Conservation (phyloP, 2,113 vertebrate genomes). For the Gila orcuttii region DNA sequence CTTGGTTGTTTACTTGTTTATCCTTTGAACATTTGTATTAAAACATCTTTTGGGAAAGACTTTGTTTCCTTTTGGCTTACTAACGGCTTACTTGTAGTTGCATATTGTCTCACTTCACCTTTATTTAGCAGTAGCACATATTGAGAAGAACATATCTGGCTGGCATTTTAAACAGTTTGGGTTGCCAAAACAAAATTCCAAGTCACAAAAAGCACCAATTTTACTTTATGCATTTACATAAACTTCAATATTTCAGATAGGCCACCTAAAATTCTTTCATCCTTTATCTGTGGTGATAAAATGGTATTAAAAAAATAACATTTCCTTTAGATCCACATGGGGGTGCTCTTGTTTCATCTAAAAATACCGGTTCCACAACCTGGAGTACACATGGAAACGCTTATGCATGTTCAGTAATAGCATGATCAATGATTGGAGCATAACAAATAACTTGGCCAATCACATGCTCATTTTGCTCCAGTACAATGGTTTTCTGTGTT, state of each 20-base stretch:
- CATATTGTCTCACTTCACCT: background rate
- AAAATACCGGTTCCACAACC: constrained; percentile 6
- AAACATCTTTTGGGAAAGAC: constrained; percentile 57
- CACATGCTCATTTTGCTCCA: background rate
- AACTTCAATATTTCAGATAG: background rate
- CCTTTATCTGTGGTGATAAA: background rate
- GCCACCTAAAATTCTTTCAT: background rate
- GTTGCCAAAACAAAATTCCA: background rate
- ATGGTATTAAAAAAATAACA: background rate
- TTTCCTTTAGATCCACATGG: constrained; percentile 63
- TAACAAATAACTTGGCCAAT: constrained; percentile 4
- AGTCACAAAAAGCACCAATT: background rate
- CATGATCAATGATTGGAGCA: constrained; percentile 2
- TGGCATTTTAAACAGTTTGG: background rate
- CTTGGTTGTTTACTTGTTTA: constrained; percentile 63
- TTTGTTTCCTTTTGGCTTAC: background rate
- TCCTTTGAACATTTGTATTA: constrained; percentile 69
- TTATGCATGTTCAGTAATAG: background rate
- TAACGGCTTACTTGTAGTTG: background rate
- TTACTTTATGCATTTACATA: background rate
- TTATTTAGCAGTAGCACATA: background rate
- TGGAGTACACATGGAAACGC: constrained; percentile 13
- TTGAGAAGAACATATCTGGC: background rate
- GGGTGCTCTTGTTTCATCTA: constrained; percentile 71
- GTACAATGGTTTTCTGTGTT: background rate